Percentiles rank a stretch among this genome's conserved stretches.
These are phyloP conservation scores for Andrena minutula DNA, from an alignment of 2,888 invertebrate species.

Conservation along the genomic window DNA sequence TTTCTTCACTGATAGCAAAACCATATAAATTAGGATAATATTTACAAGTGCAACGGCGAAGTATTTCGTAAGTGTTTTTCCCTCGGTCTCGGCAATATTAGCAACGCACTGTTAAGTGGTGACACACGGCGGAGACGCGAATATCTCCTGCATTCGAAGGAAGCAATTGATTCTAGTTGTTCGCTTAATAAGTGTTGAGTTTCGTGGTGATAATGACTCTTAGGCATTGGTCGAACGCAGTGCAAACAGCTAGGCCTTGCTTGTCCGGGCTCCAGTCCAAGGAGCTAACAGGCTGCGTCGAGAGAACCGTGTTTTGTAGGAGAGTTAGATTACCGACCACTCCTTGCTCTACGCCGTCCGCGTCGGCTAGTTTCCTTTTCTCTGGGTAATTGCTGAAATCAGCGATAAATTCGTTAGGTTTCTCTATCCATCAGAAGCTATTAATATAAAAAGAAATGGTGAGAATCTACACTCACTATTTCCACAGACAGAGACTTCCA, in stretches of 20 bases:
- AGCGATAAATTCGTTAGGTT: not conserved
- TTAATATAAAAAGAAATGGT: not conserved
- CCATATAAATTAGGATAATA: slow-evolving; percentile 9
- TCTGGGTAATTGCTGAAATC: slow-evolving; percentile 91
- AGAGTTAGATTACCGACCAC: slow-evolving; percentile 91
- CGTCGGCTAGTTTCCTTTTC: slow-evolving; percentile 89
- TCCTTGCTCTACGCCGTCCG: slow-evolving; percentile 90
- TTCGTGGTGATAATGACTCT: slow-evolving; percentile 95
- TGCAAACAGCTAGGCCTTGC: slow-evolving; percentile 93
- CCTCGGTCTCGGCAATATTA: not conserved
- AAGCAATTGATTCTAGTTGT: not conserved
- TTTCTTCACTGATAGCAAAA: not conserved
- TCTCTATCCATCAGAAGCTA: not conserved
- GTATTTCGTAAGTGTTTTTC: not conserved
- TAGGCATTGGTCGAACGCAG: slow-evolving; percentile 96
- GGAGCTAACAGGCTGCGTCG: slow-evolving; percentile 94
- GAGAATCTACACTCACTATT: slow-evolving; percentile 90
- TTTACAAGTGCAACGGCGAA: slow-evolving; percentile 11
- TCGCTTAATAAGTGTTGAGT: slow-evolving; percentile 89
- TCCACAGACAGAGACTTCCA: slow-evolving; percentile 97
- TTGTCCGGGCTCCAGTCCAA: slow-evolving; percentile 98
- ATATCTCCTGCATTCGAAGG: not conserved
- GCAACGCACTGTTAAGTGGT: not conserved
- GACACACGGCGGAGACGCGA: not conserved
- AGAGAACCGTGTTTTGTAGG: slow-evolving; percentile 92